Conservation (phyloP, 2,888 invertebrate species). For the Pyrrhia umbra region DNA sequence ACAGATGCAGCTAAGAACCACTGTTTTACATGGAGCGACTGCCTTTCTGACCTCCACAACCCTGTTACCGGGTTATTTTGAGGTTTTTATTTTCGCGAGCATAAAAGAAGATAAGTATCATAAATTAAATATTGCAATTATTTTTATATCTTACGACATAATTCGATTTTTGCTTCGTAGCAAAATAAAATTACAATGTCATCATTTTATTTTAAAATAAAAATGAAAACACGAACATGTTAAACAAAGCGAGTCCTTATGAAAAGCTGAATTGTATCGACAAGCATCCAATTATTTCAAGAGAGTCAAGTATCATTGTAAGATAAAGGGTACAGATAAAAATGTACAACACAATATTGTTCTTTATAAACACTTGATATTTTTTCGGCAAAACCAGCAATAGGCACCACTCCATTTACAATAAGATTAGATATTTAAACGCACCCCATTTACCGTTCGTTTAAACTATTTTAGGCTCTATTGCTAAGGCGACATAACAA, state of each 20-base stretch:
- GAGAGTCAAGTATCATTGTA: constrained; percentile 19
- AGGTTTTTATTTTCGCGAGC: too few relatives aligned
- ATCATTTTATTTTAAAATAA: background rate
- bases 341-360: constrained; percentile 13
- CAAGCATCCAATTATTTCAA: constrained; percentile 42
- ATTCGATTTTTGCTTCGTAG: background rate
- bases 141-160: background rate
- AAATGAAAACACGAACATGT: background rate
- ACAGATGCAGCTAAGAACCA: too few relatives aligned
- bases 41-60: too few relatives aligned
- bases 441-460: too few relatives aligned
- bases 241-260: constrained; percentile 1
- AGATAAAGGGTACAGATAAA: constrained; percentile 21
- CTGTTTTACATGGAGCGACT: too few relatives aligned
- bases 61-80: too few relatives aligned
- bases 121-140: background rate
- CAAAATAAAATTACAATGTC: background rate
- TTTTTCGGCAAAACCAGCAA: constrained; percentile 13
- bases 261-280: constrained; percentile 23
- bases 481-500: too few relatives aligned
- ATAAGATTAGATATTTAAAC: too few relatives aligned
- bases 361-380: constrained; percentile 7
- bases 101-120: background rate
- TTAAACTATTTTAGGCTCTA: too few relatives aligned
- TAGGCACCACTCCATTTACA: too few relatives aligned